Conservation (phyloP, 1,140 invertebrate genomes). For the Prorops nasuta region DNA sequence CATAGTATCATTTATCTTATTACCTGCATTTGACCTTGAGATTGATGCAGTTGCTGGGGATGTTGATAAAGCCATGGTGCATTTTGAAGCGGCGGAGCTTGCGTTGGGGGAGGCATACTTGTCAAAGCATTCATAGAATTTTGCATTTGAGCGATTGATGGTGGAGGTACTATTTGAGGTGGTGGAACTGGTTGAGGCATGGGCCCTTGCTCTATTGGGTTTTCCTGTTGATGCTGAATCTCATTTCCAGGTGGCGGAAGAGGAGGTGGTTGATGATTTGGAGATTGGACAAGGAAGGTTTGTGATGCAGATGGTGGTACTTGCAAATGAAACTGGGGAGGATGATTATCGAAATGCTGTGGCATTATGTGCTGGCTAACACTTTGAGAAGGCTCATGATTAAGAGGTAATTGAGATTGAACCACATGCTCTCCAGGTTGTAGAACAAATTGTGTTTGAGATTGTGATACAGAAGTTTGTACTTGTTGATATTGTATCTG, state of each 20-base stretch:
- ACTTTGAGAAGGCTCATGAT: slow-evolving; percentile 39
- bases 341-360: slow-evolving; percentile 42
- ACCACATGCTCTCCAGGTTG: slow-evolving; percentile 45
- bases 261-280: slow-evolving; percentile 21
- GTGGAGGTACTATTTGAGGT: slow-evolving; percentile 52
- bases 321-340: slow-evolving; percentile 46
- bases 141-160: slow-evolving; percentile 40
- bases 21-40: slow-evolving; percentile 48
- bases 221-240: slow-evolving; percentile 39
- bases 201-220: slow-evolving; percentile 39
- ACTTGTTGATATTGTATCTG: slow-evolving; percentile 53
- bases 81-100: slow-evolving; percentile 38
- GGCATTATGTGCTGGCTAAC: slow-evolving; percentile 37
- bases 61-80: slow-evolving; percentile 51
- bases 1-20: not conserved
- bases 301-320: slow-evolving; percentile 37
- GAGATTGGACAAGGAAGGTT: slow-evolving; percentile 40
- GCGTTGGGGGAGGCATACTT: slow-evolving; percentile 49
- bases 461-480: slow-evolving; percentile 33
- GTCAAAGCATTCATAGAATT: slow-evolving; percentile 51
- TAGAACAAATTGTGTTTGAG: slow-evolving; percentile 47
- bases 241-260: slow-evolving; percentile 35
- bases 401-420: slow-evolving; percentile 41
- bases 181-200: slow-evolving; percentile 50
- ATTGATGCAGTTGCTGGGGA: slow-evolving; percentile 31